Evolutionary conservation across 2,888 invertebrate genomes (phyloP), one percentile per base, ranked within the genome.

Genomic region (Papilio protenor): DNA sequence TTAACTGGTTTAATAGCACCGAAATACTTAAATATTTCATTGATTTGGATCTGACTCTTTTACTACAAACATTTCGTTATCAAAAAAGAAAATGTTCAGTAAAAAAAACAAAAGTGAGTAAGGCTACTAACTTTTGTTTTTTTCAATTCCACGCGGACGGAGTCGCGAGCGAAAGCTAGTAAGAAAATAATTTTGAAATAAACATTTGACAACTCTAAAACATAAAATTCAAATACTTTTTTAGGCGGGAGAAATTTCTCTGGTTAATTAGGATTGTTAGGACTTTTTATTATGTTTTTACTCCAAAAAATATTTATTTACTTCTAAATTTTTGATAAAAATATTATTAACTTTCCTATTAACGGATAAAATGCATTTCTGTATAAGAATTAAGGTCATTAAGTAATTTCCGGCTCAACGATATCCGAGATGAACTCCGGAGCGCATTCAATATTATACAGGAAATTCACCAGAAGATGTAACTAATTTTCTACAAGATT

Each of bases 391-490:
- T 40, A 64, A 64, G 21, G 64, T 64, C 33, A 33, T 66, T n/a
- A n/a, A n/a, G n/a, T n/a, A n/a, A n/a, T 69, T 45, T 45, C 66
- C 66, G 66, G n/a, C 66, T 69, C n/a, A 21, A 21, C 66, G 45
- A 45, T 45, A 40, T n/a, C 18, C 11, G 66, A 66, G 66, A 27
- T 21, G 66, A 45, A 69, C 66, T 66, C 27, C 18, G 23, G 33
- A 11, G 66, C 27, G 66, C 40, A 40, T 66, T 66, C 40, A 66
- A 45, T 16, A 40, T 66, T 45, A 45, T 45, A n/a, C 64, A 33
- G 64, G 66, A 45, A n/a, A 66, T 66, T 66, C 11, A 66, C 45
- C 23, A 64, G 10, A 18, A n/a, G 40, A 66, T 18, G 33, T 18
- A 66, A 66, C 21, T 45, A 66, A 66, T 45, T 45, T 66, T 45